A percentile compares a stretch with the other conserved stretches of the same genome.
Conservation (phyloP, 1,140 invertebrate species). For the Conus betulinus region DNA sequence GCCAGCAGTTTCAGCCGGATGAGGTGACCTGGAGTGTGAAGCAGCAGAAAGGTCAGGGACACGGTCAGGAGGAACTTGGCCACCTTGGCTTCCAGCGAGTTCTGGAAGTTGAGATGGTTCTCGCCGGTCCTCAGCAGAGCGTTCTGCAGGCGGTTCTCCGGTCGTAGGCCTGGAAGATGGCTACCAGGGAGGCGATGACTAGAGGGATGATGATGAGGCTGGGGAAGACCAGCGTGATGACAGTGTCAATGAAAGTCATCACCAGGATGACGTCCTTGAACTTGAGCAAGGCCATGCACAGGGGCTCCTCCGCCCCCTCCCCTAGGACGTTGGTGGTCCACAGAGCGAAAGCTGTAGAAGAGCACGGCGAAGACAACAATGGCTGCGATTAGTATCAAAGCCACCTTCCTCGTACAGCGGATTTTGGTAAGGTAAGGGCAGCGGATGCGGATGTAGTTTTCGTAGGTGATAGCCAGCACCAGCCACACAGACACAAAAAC, state of each 20-base stretch:
- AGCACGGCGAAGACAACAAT: constrained; percentile 54
- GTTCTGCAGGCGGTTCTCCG: constrained; percentile 77
- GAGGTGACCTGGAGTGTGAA: constrained; percentile 84
- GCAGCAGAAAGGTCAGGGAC: constrained; percentile 85
- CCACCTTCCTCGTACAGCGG: constrained; percentile 50
- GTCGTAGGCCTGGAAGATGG: constrained; percentile 6
- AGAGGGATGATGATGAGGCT: constrained; percentile 37
- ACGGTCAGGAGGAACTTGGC: constrained; percentile 81
- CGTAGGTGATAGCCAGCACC: constrained; percentile 65
- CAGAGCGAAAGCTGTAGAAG: constrained; percentile 65
- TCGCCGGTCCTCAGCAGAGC: constrained; percentile 24
- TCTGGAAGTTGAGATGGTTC: constrained; percentile 11
- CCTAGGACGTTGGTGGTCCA: constrained; percentile 52
- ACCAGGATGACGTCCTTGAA: constrained; percentile 73
- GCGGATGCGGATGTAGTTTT: constrained; percentile 44
- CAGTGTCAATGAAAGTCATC: constrained; percentile 74
- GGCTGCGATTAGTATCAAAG: constrained; percentile 54
- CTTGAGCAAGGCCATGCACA: constrained; percentile 34
- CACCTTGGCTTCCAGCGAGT: constrained; percentile 27
- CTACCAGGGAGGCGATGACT: constrained; percentile 30
- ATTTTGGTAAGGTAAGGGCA: neutral
- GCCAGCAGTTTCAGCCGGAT: constrained; percentile 55
- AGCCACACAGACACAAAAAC: constrained; percentile 74
- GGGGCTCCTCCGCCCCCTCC: neutral
- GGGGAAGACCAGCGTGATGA: constrained; percentile 36